Evolutionary conservation across 1,140 invertebrate genomes (phyloP).

Genomic region (Drosophila busckii): DNA sequence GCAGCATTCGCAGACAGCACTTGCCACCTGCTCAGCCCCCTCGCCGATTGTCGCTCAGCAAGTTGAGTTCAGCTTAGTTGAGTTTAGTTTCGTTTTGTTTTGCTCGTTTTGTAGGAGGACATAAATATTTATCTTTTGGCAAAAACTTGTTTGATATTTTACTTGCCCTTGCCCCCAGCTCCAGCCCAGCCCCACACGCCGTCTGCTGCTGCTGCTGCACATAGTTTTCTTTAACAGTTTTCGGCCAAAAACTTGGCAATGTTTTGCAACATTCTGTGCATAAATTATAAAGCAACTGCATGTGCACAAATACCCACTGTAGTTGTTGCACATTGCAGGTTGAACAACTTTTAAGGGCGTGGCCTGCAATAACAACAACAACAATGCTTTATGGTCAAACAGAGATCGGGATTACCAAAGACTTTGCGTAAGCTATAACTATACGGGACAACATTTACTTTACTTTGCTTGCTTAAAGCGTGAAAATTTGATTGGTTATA

Average conservation of each 20-base stretch:
- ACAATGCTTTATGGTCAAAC: background rate
- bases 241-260: conserved; percentile 61
- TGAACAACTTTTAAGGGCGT: too few relatives aligned
- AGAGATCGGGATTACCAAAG: too few relatives aligned
- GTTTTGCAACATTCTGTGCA: conserved; percentile 67
- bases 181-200: too few relatives aligned
- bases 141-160: conserved; percentile 75
- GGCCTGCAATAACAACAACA: too few relatives aligned
- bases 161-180: conserved; percentile 14
- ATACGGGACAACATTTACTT: too few relatives aligned
- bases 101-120: conserved; percentile 58
- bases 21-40: background rate
- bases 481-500: too few relatives aligned
- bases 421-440: too few relatives aligned
- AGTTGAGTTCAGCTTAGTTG: conserved; percentile 10
- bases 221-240: conserved; percentile 54
- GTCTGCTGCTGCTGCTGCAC: conserved; percentile 10
- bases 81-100: conserved; percentile 7
- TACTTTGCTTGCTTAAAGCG: too few relatives aligned
- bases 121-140: conserved; percentile 78
- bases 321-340: too few relatives aligned
- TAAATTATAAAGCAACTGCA: conserved; percentile 58
- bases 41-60: conserved; percentile 6
- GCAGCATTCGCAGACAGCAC: background rate
- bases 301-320: conserved; percentile 8